phyloP scores from a whole-genome alignment of 2,888 invertebrate genomes.

The Calameuta pallipes region DNA sequence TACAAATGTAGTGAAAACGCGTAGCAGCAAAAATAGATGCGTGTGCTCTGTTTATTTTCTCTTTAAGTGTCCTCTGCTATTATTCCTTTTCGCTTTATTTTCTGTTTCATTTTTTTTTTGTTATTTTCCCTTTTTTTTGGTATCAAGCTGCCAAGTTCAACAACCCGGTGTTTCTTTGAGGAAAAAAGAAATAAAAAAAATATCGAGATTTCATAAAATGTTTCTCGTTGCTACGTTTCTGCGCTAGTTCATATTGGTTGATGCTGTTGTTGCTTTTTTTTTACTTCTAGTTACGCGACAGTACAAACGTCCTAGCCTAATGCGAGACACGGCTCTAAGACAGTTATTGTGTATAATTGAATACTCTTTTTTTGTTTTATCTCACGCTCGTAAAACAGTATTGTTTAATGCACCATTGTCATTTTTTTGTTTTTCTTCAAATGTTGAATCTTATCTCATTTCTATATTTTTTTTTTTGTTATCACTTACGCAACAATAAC shows the following conservation, averaged over 20 bases:
- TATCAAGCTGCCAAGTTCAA: constrained; percentile 59
- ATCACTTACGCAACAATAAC: not conserved
- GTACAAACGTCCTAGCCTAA: not conserved
- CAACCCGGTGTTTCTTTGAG: constrained; percentile 41
- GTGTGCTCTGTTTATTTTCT: constrained; percentile 39
- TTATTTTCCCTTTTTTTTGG: constrained; percentile 47
- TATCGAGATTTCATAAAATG: not conserved
- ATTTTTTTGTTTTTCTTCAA: constrained; percentile 11
- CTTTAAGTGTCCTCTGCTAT: constrained; percentile 14
- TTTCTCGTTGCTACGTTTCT: not conserved
- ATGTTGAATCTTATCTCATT: not conserved
- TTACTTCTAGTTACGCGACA: not conserved
- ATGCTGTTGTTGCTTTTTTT: not conserved
- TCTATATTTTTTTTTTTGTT: not conserved
- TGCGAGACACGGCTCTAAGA: not conserved
- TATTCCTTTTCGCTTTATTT: not conserved
- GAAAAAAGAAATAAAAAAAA: not conserved
- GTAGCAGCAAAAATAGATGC: constrained; percentile 61
- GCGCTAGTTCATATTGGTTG: not conserved
- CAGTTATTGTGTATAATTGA: constrained; percentile 3
- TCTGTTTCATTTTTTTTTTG: constrained; percentile 11
- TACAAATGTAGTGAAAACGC: constrained; percentile 55
- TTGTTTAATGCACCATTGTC: constrained; percentile 18
- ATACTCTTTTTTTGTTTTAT: constrained; percentile 7
- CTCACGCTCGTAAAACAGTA: not conserved